These are phyloP conservation scores for Ophioninae sp. DNA, from an alignment of 2,888 invertebrate genomes.

Conservation along the genomic window DNA sequence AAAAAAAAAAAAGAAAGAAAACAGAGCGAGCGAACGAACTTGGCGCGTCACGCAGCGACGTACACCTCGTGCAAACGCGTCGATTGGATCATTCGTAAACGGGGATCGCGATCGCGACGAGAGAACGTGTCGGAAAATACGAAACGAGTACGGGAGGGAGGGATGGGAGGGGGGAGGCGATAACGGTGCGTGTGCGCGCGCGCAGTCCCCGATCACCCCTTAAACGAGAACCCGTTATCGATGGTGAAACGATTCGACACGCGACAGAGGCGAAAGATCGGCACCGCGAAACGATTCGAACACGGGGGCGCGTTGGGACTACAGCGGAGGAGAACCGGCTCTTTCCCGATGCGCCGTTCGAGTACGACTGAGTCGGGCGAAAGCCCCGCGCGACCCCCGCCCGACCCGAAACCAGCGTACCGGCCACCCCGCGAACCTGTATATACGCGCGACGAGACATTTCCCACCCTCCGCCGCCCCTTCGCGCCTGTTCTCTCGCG, in stretches of 20 bases:
- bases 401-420: slow-evolving; percentile 70
- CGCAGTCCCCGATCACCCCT: slow-evolving; percentile 42
- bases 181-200: slow-evolving; percentile 19
- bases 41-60: slow-evolving; percentile 11
- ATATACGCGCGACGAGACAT: slow-evolving; percentile 54
- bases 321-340: slow-evolving; percentile 68
- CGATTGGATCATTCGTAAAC: slow-evolving; percentile 8
- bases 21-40: background rate
- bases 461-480: slow-evolving; percentile 45
- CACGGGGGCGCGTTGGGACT: slow-evolving; percentile 12
- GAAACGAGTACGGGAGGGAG: background rate
- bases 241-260: slow-evolving; percentile 38
- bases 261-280: slow-evolving; percentile 47
- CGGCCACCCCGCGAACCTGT: slow-evolving; percentile 50
- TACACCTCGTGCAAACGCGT: slow-evolving; percentile 28
- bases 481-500: slow-evolving; percentile 66
- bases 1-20: background rate
- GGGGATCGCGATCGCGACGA: background rate
- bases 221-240: slow-evolving; percentile 52
- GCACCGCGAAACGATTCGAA: slow-evolving; percentile 22
- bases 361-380: slow-evolving; percentile 76
- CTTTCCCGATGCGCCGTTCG: slow-evolving; percentile 78
- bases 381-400: slow-evolving; percentile 73
- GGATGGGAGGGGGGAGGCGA: background rate
- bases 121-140: background rate